Evolutionary conservation across 2,797 vertebrate species (phyloP).

Genomic region (Epinephelus malabaricus): DNA sequence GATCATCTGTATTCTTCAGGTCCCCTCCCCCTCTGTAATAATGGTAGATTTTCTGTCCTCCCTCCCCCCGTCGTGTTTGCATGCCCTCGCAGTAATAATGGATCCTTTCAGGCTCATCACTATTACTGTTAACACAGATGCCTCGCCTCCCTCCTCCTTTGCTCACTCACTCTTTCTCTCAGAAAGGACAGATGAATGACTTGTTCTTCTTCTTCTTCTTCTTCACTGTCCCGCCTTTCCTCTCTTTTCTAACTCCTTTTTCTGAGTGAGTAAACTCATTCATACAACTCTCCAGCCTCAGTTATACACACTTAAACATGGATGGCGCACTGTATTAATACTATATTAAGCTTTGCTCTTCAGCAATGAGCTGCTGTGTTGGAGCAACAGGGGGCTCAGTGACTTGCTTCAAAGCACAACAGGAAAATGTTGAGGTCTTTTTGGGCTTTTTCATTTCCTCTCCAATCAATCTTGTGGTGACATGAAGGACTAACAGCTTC

Average conservation of each 20-base stretch:
- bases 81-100: constrained; percentile 62
- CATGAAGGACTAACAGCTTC: background rate
- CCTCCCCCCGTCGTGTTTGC: constrained; percentile 32
- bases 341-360: constrained; percentile 10
- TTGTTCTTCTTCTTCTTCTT: constrained; percentile 33
- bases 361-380: constrained; percentile 14
- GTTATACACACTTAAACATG: constrained; percentile 35
- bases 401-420: constrained; percentile 3
- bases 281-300: constrained; percentile 16
- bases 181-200: constrained; percentile 49
- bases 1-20: constrained; percentile 58
- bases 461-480: constrained; percentile 4
- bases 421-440: background rate
- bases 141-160: constrained; percentile 30
- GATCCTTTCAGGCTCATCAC: constrained; percentile 70
- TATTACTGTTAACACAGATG: constrained; percentile 66
- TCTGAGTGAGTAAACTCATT: constrained; percentile 63
- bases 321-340: background rate
- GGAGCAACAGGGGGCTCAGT: constrained; percentile 26
- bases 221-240: constrained; percentile 25
- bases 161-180: constrained; percentile 31
- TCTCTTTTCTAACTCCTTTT: constrained; percentile 14
- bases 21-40: constrained; percentile 56
- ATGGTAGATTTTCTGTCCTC: constrained; percentile 47
- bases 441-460: background rate